A percentile compares a stretch with the other conserved stretches of the same genome.
Evolutionary conservation across 2,113 vertebrate species (phyloP).

Genomic region (Scytalopus superciliaris): DNA sequence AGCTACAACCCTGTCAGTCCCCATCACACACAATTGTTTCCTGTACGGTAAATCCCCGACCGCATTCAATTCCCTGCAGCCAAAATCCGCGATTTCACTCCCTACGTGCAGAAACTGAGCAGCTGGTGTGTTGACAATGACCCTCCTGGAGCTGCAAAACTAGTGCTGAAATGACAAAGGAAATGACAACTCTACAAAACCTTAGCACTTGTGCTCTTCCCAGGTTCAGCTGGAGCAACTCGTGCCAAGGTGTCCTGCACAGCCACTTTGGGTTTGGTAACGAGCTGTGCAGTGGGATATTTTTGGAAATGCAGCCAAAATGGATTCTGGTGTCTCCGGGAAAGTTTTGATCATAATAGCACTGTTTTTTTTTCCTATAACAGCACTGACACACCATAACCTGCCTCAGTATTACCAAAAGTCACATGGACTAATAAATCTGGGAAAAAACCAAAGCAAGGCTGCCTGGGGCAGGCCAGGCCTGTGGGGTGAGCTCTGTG

Average conservation of each 20-base stretch:
- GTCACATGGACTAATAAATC: not conserved
- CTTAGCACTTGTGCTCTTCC: accelerated
- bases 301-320: not conserved
- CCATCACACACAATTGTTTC: not conserved
- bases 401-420: not conserved
- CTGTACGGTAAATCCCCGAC: slow-evolving; percentile 35
- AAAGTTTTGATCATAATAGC: not conserved
- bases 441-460: not conserved
- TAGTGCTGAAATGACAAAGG: not conserved
- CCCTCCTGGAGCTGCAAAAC: not conserved
- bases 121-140: not conserved
- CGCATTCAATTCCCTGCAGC: not conserved
- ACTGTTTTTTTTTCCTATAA: accelerated
- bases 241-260: accelerated
- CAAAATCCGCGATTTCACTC: not conserved
- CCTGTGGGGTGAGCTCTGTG: accelerated
- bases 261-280: accelerated
- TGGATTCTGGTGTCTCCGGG: too few species aligned
- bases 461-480: not conserved
- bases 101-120: not conserved
- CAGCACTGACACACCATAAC: too few species aligned
- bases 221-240: not conserved
- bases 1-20: not conserved
- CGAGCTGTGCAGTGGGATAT: accelerated
- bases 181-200: not conserved